A percentile compares a stretch with the other conserved stretches of the same genome.
Conservation (phyloP, 2,797 vertebrate genomes). For the Gallinago solitaria region DNA sequence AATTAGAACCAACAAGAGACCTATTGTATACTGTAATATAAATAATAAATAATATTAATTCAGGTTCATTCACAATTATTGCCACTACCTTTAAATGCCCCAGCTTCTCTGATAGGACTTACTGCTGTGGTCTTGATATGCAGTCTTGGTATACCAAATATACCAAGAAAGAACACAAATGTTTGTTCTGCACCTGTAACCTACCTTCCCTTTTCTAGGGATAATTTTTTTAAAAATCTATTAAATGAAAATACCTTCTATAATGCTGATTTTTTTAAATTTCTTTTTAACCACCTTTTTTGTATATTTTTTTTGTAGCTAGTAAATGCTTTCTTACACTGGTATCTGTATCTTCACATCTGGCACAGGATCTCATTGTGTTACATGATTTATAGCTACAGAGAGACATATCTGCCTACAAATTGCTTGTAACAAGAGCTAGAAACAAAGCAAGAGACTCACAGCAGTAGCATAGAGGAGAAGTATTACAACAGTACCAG, state of each 20-base stretch:
- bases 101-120: neutral
- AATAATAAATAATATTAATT: slow-evolving; percentile 51
- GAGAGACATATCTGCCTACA: neutral
- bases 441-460: neutral
- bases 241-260: neutral
- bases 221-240: neutral
- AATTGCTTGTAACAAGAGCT: neutral
- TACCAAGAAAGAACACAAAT: neutral
- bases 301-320: neutral
- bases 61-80: slow-evolving; percentile 29
- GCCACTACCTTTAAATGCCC: neutral
- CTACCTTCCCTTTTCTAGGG: neutral
- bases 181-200: neutral
- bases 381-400: neutral
- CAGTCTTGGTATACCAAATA: neutral
- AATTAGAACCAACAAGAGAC: neutral
- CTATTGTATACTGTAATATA: slow-evolving; percentile 4
- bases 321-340: neutral
- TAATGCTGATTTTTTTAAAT: neutral
- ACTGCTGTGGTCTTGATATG: neutral
- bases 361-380: neutral
- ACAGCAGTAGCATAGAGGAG: fast-evolving
- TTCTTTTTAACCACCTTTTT: neutral
- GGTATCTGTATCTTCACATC: neutral
- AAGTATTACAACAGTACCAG: neutral